These are phyloP conservation scores for Pygathrix nemaeus DNA, from an alignment of 2,113 vertebrate species.

Conservation along the genomic window DNA sequence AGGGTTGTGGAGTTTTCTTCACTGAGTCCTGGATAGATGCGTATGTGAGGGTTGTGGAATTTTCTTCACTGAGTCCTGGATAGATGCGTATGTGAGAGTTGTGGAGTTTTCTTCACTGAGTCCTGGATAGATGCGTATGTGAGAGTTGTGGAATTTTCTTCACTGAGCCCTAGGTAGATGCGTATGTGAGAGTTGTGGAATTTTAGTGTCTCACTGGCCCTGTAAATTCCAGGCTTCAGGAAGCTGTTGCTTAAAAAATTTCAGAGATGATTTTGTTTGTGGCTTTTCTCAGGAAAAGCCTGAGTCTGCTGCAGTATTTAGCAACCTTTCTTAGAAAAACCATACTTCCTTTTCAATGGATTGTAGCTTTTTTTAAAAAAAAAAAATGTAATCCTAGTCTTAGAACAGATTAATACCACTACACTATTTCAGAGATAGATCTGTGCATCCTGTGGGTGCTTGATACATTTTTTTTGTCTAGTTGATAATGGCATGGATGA, in stretches of 20 bases:
- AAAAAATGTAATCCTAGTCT: not conserved
- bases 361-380: not conserved
- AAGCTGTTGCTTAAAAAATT: not conserved
- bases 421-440: not conserved
- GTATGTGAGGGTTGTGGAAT: too few species aligned
- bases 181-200: not conserved
- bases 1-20: not conserved
- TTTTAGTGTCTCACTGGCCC: not conserved
- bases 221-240: not conserved
- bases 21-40: not conserved
- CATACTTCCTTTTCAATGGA: constrained; percentile 15
- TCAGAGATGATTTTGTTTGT: constrained; percentile 15
- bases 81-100: not conserved
- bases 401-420: not conserved
- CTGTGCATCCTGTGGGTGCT: constrained; percentile 32
- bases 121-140: not conserved
- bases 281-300: not conserved
- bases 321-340: constrained; percentile 48
- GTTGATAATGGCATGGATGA: not conserved
- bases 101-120: too few species aligned
- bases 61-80: not conserved
- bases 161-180: not conserved
- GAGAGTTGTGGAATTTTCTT: not conserved
- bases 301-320: constrained; percentile 1
- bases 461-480: not conserved